These are phyloP conservation scores for Synergus gifuensis DNA, from an alignment of 2,888 invertebrate genomes.

Conservation along the genomic window DNA sequence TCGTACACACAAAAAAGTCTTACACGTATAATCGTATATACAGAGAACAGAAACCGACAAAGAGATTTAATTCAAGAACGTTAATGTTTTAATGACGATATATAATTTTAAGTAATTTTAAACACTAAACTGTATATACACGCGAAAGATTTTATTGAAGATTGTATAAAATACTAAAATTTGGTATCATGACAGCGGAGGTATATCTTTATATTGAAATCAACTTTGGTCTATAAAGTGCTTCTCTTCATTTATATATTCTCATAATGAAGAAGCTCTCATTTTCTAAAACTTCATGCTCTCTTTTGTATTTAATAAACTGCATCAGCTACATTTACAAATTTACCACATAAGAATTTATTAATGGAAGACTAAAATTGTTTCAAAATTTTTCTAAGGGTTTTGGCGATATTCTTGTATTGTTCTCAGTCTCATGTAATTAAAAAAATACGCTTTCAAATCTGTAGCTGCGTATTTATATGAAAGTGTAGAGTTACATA, in stretches of 20 bases:
- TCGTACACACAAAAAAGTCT: conserved; percentile 3
- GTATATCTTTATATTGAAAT: conserved; percentile 14
- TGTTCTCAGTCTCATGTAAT: background rate
- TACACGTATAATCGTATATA: conserved; percentile 17
- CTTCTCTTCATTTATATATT: conserved; percentile 10
- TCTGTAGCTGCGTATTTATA: conserved; percentile 19
- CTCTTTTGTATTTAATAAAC: conserved; percentile 7
- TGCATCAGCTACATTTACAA: background rate
- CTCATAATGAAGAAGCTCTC: conserved; percentile 18
- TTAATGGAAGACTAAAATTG: conserved; percentile 3
- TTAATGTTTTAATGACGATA: conserved; percentile 36
- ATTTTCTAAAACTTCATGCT: conserved; percentile 2
- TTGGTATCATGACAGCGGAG: conserved; percentile 24
- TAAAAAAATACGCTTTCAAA: conserved; percentile 5
- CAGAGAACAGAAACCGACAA: conserved; percentile 34
- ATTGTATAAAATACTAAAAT: conserved; percentile 33
- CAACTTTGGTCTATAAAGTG: background rate
- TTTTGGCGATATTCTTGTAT: background rate
- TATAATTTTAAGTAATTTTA: conserved; percentile 30
- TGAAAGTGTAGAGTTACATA: conserved; percentile 46
- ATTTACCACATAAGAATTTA: conserved; percentile 11
- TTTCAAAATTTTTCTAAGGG: conserved; percentile 12
- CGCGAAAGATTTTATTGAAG: conserved; percentile 34
- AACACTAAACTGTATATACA: conserved; percentile 38
- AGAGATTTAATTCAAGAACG: conserved; percentile 39